phyloP scores from a whole-genome alignment of 2,113 vertebrate species.

The Reinhardtius hippoglossoides region DNA sequence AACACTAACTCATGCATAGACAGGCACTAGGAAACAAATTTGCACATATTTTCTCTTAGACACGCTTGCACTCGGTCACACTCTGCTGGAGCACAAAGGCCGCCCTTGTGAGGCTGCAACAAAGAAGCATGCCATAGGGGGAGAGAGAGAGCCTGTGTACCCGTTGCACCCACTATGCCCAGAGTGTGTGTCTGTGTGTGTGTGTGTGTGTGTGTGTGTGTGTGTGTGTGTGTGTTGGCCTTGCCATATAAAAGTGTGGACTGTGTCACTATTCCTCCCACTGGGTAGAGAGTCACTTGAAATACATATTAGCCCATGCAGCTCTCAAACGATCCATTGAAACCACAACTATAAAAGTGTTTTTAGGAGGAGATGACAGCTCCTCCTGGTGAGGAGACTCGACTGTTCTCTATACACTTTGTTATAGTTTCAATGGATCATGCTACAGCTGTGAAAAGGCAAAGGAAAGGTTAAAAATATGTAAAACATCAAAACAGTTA shows the following conservation, averaged over 20 bases:
- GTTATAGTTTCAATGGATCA: not conserved
- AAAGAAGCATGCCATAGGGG: constrained; percentile 47
- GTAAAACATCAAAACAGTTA: not conserved
- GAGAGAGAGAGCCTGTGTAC: constrained; percentile 26
- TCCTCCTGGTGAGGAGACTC: constrained; percentile 41
- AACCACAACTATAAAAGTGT: constrained; percentile 9
- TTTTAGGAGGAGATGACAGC: constrained; percentile 6
- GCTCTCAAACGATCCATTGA: constrained; percentile 5
- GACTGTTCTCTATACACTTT: not conserved
- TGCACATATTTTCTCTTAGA: constrained; percentile 35
- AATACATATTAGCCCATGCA: constrained; percentile 12
- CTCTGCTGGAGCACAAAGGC: constrained; percentile 46
- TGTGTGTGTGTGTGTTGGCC: constrained; percentile 16
- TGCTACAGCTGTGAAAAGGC: not conserved
- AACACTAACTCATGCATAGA: constrained; percentile 32
- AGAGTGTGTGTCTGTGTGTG: constrained; percentile 17
- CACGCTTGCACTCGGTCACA: constrained; percentile 45
- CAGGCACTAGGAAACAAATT: constrained; percentile 48
- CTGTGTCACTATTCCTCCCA: constrained; percentile 11
- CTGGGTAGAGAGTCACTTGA: constrained; percentile 11
- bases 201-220: constrained; percentile 8
- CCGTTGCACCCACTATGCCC: constrained; percentile 24
- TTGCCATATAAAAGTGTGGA: constrained; percentile 15
- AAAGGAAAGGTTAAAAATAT: not conserved
- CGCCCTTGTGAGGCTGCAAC: constrained; percentile 61